A percentile compares a stretch with the other conserved stretches of the same genome.
These are phyloP conservation scores for Tolmerus cingulatus DNA, from an alignment of 2,888 invertebrate species.

Conservation along the genomic window DNA sequence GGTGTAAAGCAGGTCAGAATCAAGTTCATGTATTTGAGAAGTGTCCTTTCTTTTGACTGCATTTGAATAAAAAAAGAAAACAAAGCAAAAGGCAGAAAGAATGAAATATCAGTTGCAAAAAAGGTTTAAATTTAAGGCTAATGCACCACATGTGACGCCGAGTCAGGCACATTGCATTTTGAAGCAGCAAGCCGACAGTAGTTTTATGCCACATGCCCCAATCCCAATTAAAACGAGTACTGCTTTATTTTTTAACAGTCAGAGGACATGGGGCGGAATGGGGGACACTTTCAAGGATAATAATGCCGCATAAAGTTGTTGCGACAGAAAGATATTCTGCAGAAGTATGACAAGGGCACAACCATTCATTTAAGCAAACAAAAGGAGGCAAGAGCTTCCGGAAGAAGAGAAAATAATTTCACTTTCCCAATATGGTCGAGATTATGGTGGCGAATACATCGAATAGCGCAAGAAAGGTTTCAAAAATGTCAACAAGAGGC, in stretches of 20 bases:
- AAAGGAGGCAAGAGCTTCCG: neutral
- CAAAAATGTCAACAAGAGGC: neutral
- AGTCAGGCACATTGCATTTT: neutral
- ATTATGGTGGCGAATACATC: neutral
- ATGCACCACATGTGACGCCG: neutral
- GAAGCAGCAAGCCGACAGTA: neutral
- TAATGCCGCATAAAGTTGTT: neutral
- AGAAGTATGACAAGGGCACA: neutral
- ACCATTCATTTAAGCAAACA: neutral
- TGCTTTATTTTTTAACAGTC: neutral
- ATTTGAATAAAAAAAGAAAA: neutral
- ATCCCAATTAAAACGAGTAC: neutral
- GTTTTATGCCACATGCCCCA: neutral
- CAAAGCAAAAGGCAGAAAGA: neutral
- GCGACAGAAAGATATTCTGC: neutral
- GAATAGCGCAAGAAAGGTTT: neutral
- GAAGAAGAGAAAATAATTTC: neutral
- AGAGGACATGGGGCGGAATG: neutral
- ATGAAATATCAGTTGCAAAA: neutral
- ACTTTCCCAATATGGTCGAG: neutral
- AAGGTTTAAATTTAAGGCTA: neutral
- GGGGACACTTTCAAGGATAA: neutral
- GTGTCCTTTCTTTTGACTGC: neutral
- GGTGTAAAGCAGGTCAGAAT: neutral
- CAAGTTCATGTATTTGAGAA: neutral